Evolutionary conservation across 2,888 invertebrate species (phyloP), one percentile per base, ranked within the genome.

Genomic region (Rambutsinella grinnellia): DNA sequence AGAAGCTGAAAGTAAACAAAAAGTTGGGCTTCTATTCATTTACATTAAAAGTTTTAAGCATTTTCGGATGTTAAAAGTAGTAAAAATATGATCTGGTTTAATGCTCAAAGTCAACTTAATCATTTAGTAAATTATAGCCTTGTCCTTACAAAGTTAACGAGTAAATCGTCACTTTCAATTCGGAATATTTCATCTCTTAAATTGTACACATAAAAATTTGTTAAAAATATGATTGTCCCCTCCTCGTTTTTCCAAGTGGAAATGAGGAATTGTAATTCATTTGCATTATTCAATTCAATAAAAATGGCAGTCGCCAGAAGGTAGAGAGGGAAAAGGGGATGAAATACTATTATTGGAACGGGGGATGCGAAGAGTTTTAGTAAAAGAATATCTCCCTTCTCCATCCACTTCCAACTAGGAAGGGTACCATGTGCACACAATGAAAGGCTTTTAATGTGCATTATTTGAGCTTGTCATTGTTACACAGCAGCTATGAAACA

Each of bases 231-330:
- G n/a, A n/a, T n/a, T n/a, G n/a, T n/a, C n/a, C n/a, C n/a, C n/a
- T n/a, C n/a, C n/a, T n/a, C n/a, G 44, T 36, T 36, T 13, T 36
- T 36, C 13, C 36, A 36, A 8, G 13, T 8, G 13, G 6, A 13
- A 36, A 5, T 13, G 6, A 36, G 36, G 6, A 36, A 5, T 8
- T 36, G 36, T 36, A 36, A 36, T 13, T 36, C 36, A 36, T 36
- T 36, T 36, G 36, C 36, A 36, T 36, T 36, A 13, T 17, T 8
- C 15, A 49, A 49, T 49, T 15, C 49, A n/a, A 49, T 49, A 10
- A 49, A 28, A 19, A 28, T 36, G 44, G 44, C 58, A 24, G 44
- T 58, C 36, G 36, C 58, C 36, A 58, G 58, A 58, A 58, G 58
- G 58, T 36, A 28, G 15, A 23, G 6, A n/a, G n/a, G n/a, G n/a